Evolutionary conservation across 2,113 vertebrate genomes (phyloP).

Genomic region (Pteropus alecto): DNA sequence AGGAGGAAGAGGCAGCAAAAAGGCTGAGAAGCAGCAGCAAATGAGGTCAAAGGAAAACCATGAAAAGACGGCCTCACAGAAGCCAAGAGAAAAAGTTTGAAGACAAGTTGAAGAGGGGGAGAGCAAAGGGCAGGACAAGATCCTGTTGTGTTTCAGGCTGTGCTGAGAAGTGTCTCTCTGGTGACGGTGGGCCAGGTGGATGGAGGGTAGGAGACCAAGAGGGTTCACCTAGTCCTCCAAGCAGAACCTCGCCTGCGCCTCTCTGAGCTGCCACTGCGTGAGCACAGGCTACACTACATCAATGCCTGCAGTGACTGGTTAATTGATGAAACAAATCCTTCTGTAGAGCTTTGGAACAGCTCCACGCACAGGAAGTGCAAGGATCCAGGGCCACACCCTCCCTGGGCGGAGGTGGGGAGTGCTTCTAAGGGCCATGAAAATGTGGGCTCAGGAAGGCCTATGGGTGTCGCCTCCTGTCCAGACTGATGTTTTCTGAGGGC

Average conservation of each 20-base stretch:
- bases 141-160: neutral
- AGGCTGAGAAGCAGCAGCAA: neutral
- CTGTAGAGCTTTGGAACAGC: too few species aligned
- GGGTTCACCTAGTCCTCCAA: neutral
- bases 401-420: neutral
- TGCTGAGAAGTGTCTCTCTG: neutral
- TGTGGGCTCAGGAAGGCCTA: rapidly evolving
- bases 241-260: rapidly evolving
- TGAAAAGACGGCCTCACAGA: neutral
- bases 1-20: neutral
- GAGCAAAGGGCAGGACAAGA: neutral
- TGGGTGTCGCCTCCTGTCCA: neutral
- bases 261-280: neutral
- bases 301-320: neutral
- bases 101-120: neutral
- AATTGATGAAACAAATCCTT: neutral
- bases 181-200: neutral
- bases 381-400: neutral
- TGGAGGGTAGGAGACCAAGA: neutral
- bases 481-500: neutral
- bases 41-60: neutral
- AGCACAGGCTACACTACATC: neutral
- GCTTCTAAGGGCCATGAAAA: neutral
- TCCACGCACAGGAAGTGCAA: neutral
- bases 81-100: neutral